Conservation (phyloP, 2,888 invertebrate genomes). For the Glomeris marginata region DNA sequence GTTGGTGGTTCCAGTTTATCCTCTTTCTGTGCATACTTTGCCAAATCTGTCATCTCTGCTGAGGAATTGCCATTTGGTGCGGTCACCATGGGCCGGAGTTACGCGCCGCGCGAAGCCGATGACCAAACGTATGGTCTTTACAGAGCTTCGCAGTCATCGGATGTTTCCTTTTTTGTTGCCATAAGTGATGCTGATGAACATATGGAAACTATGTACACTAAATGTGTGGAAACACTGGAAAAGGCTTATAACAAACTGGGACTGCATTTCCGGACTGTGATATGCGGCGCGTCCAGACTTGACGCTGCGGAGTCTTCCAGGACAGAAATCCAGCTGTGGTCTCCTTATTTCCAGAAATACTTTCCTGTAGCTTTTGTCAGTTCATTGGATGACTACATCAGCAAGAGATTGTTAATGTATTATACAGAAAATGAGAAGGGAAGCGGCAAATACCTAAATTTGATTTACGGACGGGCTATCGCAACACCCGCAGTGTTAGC, state of each 20-base stretch:
- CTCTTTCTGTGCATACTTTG: conserved; percentile 55
- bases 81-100: conserved; percentile 54
- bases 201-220: conserved; percentile 29
- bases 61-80: conserved; percentile 50
- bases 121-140: conserved; percentile 33
- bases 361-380: conserved; percentile 60
- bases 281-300: conserved; percentile 45
- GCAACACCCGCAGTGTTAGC: conserved; percentile 59
- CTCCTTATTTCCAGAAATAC: conserved; percentile 43
- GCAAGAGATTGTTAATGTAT: conserved; percentile 58
- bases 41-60: conserved; percentile 47
- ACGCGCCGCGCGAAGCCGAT: conserved; percentile 35
- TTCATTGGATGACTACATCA: conserved; percentile 53
- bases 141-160: conserved; percentile 33
- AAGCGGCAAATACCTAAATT: conserved; percentile 39
- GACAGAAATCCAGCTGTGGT: conserved; percentile 57
- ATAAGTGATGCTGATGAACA: conserved; percentile 33
- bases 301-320: conserved; percentile 49
- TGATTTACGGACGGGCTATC: conserved; percentile 55
- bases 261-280: conserved; percentile 48
- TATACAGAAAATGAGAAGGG: conserved; percentile 37
- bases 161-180: conserved; percentile 46
- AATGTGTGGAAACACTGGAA: conserved; percentile 42
- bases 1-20: conserved; percentile 57
- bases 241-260: conserved; percentile 47